Evolutionary conservation across 2,888 invertebrate genomes (phyloP), one percentile per base, ranked within the genome.

Genomic region (Stenoptilia bipunctidactyla): DNA sequence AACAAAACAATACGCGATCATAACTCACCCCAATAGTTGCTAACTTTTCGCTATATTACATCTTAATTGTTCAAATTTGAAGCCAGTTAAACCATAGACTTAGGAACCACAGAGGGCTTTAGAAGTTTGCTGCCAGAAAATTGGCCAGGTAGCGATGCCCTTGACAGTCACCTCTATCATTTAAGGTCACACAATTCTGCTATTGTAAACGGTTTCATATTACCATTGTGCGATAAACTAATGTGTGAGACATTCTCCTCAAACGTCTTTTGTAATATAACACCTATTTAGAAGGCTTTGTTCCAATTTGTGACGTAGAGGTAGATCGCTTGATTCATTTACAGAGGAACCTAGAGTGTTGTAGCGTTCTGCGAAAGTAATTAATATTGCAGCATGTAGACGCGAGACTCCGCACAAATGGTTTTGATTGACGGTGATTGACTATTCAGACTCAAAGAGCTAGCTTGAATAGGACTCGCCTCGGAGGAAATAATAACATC

Each of bases 181-280:
- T 13, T 44, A 40, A 44, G 46, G 44, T 44, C 39, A 33, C 38
- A 35, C 41, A 40, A 44, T 35, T 41, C 40, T 36, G 41, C 30
- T 30, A 30, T 27, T 45, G 34, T 38, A 30, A 39, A 15, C 37
- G 42, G 45, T 41, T 37, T 47, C 47, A 15, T 15, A 25, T 44
- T 44, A 20, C 44, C 15, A 30, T 13, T 35, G 34, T 36, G 36
- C 37, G 15, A 38, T 30, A 30, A 30, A 2, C 30, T 30, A 30
- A 40, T 38, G 34, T 38, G 35, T 37, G 34, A 39, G 42, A 36
- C 37, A 41, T 39, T 43, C 39, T 39, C 36, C n/a, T 43, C 38
- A 35, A 42, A 42, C 39, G 38, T 40, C 41, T 40, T 43, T 44
- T 39, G 44, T 40, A 42, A 42, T 15, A 20, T 38, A 40, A 40